phyloP scores from a whole-genome alignment of 2,888 invertebrate species.

The Mesorhabditis belari region DNA sequence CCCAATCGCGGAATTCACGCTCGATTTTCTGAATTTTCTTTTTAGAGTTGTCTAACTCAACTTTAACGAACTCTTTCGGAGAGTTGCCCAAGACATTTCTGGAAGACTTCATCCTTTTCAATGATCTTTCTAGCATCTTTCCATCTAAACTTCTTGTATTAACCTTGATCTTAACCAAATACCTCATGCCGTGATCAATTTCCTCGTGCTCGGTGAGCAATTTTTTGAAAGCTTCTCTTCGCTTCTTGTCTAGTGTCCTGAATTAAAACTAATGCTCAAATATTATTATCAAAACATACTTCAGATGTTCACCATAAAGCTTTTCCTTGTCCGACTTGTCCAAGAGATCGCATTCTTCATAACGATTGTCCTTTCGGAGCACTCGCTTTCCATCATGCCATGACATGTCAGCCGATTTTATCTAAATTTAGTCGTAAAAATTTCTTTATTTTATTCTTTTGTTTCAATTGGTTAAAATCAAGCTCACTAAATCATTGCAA shows the following conservation, averaged over 20 bases:
- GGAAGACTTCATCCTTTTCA: slow-evolving; percentile 77
- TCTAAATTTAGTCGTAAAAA: slow-evolving; percentile 15
- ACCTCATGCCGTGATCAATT: slow-evolving; percentile 63
- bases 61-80: slow-evolving; percentile 20
- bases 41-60: neutral
- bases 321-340: slow-evolving; percentile 87
- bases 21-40: slow-evolving; percentile 69
- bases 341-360: slow-evolving; percentile 79
- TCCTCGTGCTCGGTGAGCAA: slow-evolving; percentile 68
- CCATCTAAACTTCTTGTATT: slow-evolving; percentile 34
- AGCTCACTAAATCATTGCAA: slow-evolving; percentile 69
- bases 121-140: slow-evolving; percentile 65
- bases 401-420: slow-evolving; percentile 32
- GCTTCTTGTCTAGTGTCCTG: slow-evolving; percentile 41
- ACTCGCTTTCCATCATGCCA: slow-evolving; percentile 95
- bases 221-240: slow-evolving; percentile 56
- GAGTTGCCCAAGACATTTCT: slow-evolving; percentile 62
- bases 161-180: neutral
- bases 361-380: slow-evolving; percentile 87
- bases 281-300: slow-evolving; percentile 48
- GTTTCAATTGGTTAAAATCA: neutral
- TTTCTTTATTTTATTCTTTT: neutral
- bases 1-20: slow-evolving; percentile 88
- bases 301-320: slow-evolving; percentile 84
- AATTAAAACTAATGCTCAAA: neutral